Conservation (phyloP, 2,888 invertebrate species). For the Ennomos quercinarius region DNA sequence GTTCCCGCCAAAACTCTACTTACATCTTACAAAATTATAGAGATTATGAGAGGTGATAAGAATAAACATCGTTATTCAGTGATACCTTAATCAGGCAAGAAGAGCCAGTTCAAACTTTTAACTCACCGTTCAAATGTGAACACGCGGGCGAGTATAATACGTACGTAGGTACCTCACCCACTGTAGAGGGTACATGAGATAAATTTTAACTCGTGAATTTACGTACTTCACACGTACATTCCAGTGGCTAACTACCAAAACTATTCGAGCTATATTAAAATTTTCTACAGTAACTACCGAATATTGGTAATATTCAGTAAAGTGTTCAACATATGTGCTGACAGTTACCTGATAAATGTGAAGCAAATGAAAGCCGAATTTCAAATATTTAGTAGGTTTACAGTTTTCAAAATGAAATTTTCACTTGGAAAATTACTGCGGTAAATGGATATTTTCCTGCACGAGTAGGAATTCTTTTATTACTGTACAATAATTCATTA, state of each 20-base stretch:
- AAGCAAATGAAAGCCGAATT: neutral
- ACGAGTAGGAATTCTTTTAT: no score
- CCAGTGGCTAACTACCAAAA: conserved; percentile 4
- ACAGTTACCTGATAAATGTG: conserved; percentile 4
- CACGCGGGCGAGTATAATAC: conserved; percentile 2
- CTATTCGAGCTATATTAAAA: conserved; percentile 10
- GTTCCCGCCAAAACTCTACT: no score
- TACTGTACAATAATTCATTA: no score
- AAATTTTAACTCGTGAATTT: conserved; percentile 22
- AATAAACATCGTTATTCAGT: no score
- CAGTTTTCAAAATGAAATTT: no score
- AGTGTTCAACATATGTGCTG: conserved; percentile 24
- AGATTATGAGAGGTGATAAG: no score
- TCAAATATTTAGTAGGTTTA: no score
- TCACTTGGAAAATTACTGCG: no score
- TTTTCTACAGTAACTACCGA: conserved; percentile 1
- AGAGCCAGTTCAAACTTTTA: neutral
- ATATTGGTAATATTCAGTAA: conserved; percentile 4
- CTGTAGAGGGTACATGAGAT: conserved; percentile 9
- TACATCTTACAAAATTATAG: no score
- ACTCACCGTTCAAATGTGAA: neutral
- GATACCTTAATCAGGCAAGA: no score
- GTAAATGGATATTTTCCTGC: no score
- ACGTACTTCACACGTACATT: conserved; percentile 18
- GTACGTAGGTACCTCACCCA: neutral